These are phyloP conservation scores for Xestia c-nigrum DNA, from an alignment of 2,888 invertebrate genomes.

Conservation along the genomic window DNA sequence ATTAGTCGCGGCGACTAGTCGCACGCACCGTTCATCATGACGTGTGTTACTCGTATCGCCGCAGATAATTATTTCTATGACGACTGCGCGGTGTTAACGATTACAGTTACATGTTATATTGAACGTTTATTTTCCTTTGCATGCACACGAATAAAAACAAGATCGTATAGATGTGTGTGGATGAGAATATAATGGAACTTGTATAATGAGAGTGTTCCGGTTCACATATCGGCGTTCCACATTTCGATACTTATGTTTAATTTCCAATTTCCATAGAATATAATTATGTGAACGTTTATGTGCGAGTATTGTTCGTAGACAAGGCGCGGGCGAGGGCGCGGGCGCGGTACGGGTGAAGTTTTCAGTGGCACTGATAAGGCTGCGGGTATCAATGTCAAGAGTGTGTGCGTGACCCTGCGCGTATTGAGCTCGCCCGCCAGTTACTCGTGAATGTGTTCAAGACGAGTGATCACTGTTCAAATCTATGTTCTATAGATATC, in stretches of 20 bases:
- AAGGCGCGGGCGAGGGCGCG: neutral
- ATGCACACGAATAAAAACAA: slow-evolving; percentile 18
- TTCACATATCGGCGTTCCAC: neutral
- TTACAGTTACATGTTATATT: neutral
- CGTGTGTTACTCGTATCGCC: slow-evolving; percentile 33
- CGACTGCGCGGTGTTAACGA: slow-evolving; percentile 16
- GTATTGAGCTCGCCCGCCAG: slow-evolving; percentile 17
- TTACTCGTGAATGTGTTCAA: neutral
- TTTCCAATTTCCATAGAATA: neutral
- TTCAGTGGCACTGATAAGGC: slow-evolving; percentile 45
- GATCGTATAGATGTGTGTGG: neutral
- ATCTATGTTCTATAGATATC: slow-evolving; percentile 1
- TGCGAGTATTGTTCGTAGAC: neutral
- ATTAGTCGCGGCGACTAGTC: slow-evolving; percentile 38
- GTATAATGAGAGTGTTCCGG: neutral
- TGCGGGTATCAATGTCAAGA: slow-evolving; percentile 41
- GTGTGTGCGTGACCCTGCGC: slow-evolving; percentile 25
- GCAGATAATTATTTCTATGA: slow-evolving; percentile 52
- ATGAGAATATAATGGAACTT: neutral
- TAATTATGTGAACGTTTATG: neutral
- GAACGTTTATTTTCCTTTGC: neutral
- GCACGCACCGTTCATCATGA: slow-evolving; percentile 7
- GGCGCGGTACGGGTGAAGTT: slow-evolving; percentile 8
- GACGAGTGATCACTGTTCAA: neutral
- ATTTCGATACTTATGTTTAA: neutral